Evolutionary conservation across 2,888 invertebrate genomes (phyloP).

Genomic region (Sphaerophoria taeniata): DNA sequence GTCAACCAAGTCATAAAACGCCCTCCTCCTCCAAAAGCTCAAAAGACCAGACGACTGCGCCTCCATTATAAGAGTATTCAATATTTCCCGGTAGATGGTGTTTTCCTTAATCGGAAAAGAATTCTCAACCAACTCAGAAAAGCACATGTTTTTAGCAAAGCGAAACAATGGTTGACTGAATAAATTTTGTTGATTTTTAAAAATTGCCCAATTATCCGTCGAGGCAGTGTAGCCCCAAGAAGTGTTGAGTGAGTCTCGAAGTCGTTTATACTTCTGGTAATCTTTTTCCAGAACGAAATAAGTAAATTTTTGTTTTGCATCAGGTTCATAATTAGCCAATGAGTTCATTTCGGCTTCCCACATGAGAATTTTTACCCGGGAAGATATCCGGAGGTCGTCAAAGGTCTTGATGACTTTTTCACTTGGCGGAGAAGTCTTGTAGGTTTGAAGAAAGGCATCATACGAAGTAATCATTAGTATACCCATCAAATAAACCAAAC

Average conservation of each 20-base stretch:
- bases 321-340: no score
- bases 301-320: no score
- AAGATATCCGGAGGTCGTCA: neutral
- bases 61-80: neutral
- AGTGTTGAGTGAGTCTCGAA: neutral
- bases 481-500: no score
- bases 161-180: neutral
- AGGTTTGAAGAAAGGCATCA: conserved; percentile 21
- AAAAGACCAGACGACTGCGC: neutral
- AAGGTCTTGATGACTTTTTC: neutral
- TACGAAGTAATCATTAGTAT: no score
- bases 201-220: neutral
- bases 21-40: neutral
- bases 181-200: neutral
- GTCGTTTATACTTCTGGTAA: no score
- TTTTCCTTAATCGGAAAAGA: neutral
- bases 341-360: no score
- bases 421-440: neutral
- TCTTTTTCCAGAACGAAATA: no score
- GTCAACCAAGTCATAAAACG: neutral
- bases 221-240: neutral
- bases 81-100: neutral
- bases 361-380: no score
- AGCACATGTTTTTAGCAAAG: neutral
- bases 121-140: neutral